Conservation (phyloP, 2,888 invertebrate species). For the Zygothrica quintamaculata region DNA sequence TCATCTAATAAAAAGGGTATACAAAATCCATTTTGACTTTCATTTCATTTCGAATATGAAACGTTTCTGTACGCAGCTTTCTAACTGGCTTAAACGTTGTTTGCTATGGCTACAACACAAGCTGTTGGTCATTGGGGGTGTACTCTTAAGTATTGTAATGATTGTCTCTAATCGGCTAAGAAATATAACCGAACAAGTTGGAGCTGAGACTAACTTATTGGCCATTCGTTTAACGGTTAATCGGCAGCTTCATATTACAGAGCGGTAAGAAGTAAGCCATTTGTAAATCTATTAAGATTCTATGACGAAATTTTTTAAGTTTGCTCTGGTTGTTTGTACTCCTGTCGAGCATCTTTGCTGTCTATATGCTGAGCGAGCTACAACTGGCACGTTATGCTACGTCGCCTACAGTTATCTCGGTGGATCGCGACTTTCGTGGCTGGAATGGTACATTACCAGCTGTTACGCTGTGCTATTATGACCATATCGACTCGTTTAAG, state of each 20-base stretch:
- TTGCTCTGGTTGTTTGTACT: conserved; percentile 75
- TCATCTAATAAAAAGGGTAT: conserved; percentile 28
- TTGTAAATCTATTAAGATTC: no score
- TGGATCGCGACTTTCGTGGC: conserved; percentile 83
- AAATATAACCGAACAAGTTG: conserved; percentile 62
- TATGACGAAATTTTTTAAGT: conserved; percentile 50
- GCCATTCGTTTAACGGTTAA: conserved; percentile 73
- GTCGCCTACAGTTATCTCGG: conserved; percentile 83
- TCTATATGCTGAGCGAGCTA: conserved; percentile 63
- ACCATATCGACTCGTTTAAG: conserved; percentile 80
- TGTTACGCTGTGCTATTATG: conserved; percentile 82
- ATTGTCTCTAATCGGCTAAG: conserved; percentile 19
- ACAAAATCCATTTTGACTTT: conserved; percentile 2
- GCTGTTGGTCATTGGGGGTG: not conserved
- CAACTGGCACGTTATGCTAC: conserved; percentile 76
- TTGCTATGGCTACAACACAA: not conserved
- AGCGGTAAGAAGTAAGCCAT: conserved; percentile 64
- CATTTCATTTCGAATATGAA: conserved; percentile 25
- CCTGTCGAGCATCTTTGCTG: conserved; percentile 63
- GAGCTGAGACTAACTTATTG: conserved; percentile 75
- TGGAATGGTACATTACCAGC: conserved; percentile 84
- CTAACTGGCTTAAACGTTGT: conserved; percentile 4
- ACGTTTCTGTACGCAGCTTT: conserved; percentile 9
- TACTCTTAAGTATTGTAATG: not conserved
- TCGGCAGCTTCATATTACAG: conserved; percentile 64